These are phyloP conservation scores for Chlamydotis undulata DNA, from an alignment of 2,113 vertebrate genomes.

Conservation along the genomic window DNA sequence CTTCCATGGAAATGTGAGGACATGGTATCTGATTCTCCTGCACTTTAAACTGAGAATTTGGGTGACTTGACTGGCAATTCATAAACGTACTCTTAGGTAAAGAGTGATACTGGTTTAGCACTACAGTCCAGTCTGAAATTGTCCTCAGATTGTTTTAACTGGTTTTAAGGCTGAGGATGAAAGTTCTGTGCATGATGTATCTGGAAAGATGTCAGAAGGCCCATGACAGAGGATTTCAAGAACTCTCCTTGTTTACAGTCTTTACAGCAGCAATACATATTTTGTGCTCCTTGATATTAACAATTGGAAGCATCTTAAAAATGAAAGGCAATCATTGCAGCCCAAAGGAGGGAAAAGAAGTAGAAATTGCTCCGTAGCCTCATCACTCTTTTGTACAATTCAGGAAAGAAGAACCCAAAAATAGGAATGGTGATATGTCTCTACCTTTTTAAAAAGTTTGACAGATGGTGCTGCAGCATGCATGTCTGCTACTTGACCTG, in stretches of 20 bases:
- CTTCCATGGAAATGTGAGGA: background rate
- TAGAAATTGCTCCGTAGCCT: background rate
- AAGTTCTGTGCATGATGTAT: background rate
- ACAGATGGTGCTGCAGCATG: background rate
- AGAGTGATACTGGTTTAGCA: background rate
- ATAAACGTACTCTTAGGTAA: background rate
- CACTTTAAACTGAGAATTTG: background rate
- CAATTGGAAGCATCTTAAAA: background rate
- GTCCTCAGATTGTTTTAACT: background rate
- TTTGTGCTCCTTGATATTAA: background rate
- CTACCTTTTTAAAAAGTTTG: background rate
- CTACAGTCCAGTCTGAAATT: background rate
- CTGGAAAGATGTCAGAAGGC: background rate
- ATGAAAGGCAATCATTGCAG: background rate
- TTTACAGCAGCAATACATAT: background rate
- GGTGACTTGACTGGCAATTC: background rate
- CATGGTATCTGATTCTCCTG: background rate
- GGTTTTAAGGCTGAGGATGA: background rate
- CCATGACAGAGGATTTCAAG: background rate
- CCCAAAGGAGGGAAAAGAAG: background rate
- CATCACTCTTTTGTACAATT: background rate
- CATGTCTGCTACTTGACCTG: background rate
- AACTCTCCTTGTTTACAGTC: background rate
- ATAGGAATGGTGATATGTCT: accelerated
- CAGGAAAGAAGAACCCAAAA: background rate